A percentile compares a stretch with the other conserved stretches of the same genome.
phyloP scores from a whole-genome alignment of 2,113 vertebrate genomes.

The Pseudorhombus dupliciocellatus region DNA sequence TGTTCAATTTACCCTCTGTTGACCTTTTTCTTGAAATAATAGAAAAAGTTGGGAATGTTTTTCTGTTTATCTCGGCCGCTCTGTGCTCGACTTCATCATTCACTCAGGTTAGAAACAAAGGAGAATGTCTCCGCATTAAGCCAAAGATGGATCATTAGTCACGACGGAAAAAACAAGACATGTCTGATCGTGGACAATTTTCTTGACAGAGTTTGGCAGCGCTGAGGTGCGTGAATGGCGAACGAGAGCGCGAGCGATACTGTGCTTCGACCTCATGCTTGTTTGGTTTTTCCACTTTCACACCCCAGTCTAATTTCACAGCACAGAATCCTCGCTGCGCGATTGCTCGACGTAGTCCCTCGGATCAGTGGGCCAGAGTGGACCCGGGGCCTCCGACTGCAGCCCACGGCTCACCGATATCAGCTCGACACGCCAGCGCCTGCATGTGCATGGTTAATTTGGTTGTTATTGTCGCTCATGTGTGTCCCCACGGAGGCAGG shows the following conservation, averaged over 20 bases:
- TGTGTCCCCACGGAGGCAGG: conserved; percentile 55
- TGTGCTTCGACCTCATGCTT: conserved; percentile 66
- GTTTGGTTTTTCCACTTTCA: conserved; percentile 76
- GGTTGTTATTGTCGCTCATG: conserved; percentile 67
- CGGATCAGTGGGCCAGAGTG: conserved; percentile 70
- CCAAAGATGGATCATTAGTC: conserved; percentile 54
- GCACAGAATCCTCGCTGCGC: conserved; percentile 42
- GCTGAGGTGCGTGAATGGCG: conserved; percentile 35
- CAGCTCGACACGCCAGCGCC: conserved; percentile 36
- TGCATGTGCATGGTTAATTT: conserved; percentile 71
- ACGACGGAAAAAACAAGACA: conserved; percentile 43
- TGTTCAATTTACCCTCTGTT: no score
- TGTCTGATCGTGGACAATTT: conserved; percentile 51
- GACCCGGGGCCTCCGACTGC: conserved; percentile 53
- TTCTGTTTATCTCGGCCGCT: not conserved
- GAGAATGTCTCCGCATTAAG: conserved; percentile 29
- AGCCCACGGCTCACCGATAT: conserved; percentile 57
- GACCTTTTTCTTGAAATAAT: not conserved
- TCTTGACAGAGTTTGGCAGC: conserved; percentile 64
- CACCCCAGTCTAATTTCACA: conserved; percentile 71
- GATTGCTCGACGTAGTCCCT: conserved; percentile 47
- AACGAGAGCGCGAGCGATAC: conserved; percentile 49
- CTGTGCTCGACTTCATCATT: conserved; percentile 20
- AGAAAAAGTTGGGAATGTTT: conserved; percentile 17
- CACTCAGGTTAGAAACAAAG: conserved; percentile 26